phyloP scores from a whole-genome alignment of 2,888 invertebrate genomes.

The Machimus rusticus region DNA sequence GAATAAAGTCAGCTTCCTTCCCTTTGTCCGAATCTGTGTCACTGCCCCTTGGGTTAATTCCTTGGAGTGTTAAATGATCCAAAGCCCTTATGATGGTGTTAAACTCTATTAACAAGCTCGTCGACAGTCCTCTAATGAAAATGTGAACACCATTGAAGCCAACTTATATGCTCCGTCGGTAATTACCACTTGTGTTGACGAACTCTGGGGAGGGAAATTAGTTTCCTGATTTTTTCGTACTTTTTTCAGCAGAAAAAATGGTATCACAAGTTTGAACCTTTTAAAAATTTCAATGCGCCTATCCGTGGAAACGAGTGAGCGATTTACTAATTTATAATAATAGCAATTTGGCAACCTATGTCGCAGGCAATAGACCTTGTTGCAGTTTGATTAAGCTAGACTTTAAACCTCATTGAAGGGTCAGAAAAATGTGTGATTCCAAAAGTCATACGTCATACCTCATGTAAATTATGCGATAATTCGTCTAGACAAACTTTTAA shows the following conservation, averaged over 20 bases:
- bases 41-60: background rate
- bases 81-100: conserved; percentile 20
- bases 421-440: no score
- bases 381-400: no score
- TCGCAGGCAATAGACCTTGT: no score
- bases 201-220: background rate
- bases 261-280: background rate
- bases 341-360: no score
- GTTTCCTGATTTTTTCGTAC: background rate
- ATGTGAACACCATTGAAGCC: background rate
- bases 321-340: no score
- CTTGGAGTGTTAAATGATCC: conserved; percentile 12
- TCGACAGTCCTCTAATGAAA: background rate
- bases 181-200: background rate
- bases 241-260: background rate
- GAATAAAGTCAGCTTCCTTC: background rate
- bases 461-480: no score
- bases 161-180: background rate
- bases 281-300: background rate
- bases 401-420: no score
- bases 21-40: background rate
- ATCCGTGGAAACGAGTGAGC: no score
- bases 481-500: no score
- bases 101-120: background rate
- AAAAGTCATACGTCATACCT: no score